Evolutionary conservation across 2,797 vertebrate species (phyloP).

Genomic region (Huso huso): DNA sequence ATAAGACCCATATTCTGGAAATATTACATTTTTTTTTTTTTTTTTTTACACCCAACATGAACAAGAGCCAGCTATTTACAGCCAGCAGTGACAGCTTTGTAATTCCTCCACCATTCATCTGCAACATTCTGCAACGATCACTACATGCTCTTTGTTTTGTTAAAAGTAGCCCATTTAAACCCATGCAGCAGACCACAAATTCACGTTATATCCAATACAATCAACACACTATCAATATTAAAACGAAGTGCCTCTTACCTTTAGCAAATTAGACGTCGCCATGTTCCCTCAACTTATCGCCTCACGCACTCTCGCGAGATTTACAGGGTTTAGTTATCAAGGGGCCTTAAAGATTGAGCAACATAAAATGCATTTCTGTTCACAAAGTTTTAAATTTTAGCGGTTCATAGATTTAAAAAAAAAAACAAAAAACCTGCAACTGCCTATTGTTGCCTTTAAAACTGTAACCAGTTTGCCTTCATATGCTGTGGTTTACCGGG

Average conservation of each 20-base stretch:
- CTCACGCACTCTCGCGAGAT: constrained; percentile 66
- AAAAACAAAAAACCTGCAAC: too few species aligned
- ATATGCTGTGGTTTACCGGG: neutral
- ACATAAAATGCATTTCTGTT: neutral
- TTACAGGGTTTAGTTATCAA: constrained; percentile 19
- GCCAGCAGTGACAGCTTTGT: neutral
- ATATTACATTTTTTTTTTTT: neutral
- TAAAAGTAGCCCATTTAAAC: constrained; percentile 3
- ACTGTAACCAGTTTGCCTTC: neutral
- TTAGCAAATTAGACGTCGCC: constrained; percentile 95
- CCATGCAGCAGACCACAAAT: neutral
- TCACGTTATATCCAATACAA: constrained; percentile 2
- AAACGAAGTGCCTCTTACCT: constrained; percentile 68
- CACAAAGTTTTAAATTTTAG: neutral
- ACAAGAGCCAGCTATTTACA: neutral
- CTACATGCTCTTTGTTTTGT: neutral
- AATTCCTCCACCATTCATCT: neutral
- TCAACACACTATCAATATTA: constrained; percentile 24
- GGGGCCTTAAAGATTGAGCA: neutral
- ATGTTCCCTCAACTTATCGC: constrained; percentile 82
- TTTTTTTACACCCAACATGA: too few species aligned
- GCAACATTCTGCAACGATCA: neutral
- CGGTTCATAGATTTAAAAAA: neutral
- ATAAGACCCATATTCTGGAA: neutral
- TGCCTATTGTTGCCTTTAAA: too few species aligned